Evolutionary conservation across 2,113 vertebrate genomes (phyloP).

Genomic region (Forbesichthys agassizii): DNA sequence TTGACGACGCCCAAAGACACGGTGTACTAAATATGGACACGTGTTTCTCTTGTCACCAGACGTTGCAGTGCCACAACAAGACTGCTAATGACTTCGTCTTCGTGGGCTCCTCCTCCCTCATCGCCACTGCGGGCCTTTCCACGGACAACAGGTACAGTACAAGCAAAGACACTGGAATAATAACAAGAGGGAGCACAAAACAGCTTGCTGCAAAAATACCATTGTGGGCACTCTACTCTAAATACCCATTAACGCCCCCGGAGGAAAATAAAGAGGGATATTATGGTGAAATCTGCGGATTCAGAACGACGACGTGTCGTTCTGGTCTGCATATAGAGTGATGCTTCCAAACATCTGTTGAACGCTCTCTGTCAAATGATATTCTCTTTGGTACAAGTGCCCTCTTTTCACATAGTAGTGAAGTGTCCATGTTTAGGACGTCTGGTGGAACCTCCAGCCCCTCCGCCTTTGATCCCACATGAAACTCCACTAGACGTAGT

Average conservation of each 20-base stretch:
- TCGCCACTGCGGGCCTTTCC: conserved; percentile 93
- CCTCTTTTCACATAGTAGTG: neutral
- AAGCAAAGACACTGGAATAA: neutral
- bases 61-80: conserved; percentile 96
- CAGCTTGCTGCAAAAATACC: too few species aligned
- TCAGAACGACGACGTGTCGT: too few species aligned
- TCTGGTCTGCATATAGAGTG: too few species aligned
- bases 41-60: conserved; percentile 71
- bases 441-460: neutral
- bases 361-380: too few species aligned
- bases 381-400: neutral
- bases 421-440: neutral
- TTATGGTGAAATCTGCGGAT: too few species aligned
- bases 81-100: conserved; percentile 97
- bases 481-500: neutral
- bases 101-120: conserved; percentile 93
- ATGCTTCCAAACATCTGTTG: too few species aligned
- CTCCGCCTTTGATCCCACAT: neutral
- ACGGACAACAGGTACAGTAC: conserved; percentile 89
- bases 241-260: too few species aligned
- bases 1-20: too few species aligned
- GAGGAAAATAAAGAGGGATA: too few species aligned
- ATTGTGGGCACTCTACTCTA: too few species aligned
- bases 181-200: too few species aligned
- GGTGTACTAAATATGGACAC: neutral